Percentiles rank a stretch among this genome's conserved stretches.
These are phyloP conservation scores for Sparidentex hasta DNA, from an alignment of 2,797 vertebrate genomes.

Conservation along the genomic window DNA sequence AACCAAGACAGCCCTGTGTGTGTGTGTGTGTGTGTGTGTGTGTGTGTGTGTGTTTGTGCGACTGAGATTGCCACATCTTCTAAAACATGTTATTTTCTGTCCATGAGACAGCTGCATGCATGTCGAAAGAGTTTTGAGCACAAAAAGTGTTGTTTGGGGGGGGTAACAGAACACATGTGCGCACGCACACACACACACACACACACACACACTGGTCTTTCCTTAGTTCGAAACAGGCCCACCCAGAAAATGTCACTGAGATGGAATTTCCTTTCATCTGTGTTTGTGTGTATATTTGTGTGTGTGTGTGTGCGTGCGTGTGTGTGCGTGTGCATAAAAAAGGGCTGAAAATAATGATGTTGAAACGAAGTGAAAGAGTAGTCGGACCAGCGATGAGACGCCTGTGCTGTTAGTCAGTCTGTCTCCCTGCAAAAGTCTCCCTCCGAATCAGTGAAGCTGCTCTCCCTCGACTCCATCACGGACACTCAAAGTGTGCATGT, in stretches of 20 bases:
- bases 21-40: background rate
- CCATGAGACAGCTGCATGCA: constrained; percentile 35
- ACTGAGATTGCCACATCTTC: background rate
- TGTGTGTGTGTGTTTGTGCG: background rate
- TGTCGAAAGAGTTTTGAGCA: constrained; percentile 22
- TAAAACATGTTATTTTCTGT: constrained; percentile 40
- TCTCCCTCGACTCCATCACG: constrained; percentile 4
- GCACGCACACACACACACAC: constrained; percentile 13
- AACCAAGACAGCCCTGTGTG: constrained; percentile 4
- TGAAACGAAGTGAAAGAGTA: constrained; percentile 45
- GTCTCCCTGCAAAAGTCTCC: constrained; percentile 24
- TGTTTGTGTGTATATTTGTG: constrained; percentile 34
- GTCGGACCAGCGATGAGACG: constrained; percentile 20
- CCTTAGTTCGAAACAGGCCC: constrained; percentile 50
- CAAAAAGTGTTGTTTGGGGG: background rate
- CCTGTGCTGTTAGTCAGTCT: constrained; percentile 12
- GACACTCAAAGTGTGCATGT: constrained; percentile 7
- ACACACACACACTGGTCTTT: constrained; percentile 16
- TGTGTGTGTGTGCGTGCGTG: constrained; percentile 31
- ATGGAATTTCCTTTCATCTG: constrained; percentile 73
- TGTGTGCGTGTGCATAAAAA: constrained; percentile 28
- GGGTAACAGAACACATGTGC: constrained; percentile 6
- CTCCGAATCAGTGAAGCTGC: constrained; percentile 2
- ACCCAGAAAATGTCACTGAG: constrained; percentile 61
- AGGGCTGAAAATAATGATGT: constrained; percentile 44